These are phyloP conservation scores for Caenorhabditis sulstoni DNA, from an alignment of 2,888 invertebrate genomes.

Conservation along the genomic window DNA sequence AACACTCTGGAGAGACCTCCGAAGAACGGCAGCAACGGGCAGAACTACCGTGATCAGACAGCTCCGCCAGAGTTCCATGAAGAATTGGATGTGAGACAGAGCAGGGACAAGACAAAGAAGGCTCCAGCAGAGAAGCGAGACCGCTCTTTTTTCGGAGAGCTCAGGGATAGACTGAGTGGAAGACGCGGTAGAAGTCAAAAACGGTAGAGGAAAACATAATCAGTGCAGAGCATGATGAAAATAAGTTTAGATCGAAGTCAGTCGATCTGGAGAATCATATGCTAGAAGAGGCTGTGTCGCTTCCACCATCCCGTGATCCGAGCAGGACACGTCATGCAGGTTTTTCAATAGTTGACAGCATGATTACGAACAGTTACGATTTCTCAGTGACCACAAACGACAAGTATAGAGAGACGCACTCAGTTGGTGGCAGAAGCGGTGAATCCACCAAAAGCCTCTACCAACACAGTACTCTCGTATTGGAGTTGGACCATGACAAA, in stretches of 20 bases:
- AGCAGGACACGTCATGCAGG: constrained; percentile 73
- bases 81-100: constrained; percentile 50
- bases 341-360: too few species aligned
- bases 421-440: constrained; percentile 71
- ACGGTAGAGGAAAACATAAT: constrained; percentile 43
- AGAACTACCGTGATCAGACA: constrained; percentile 40
- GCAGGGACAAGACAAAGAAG: constrained; percentile 64
- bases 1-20: constrained; percentile 46
- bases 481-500: constrained; percentile 72
- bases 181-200: constrained; percentile 63
- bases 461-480: constrained; percentile 74
- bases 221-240: too few species aligned
- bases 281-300: constrained; percentile 77
- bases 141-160: constrained; percentile 78
- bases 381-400: constrained; percentile 41
- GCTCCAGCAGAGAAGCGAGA: constrained; percentile 67
- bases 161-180: constrained; percentile 75
- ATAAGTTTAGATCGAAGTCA: constrained; percentile 70
- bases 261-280: constrained; percentile 69
- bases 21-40: constrained; percentile 45
- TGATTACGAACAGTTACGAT: too few species aligned
- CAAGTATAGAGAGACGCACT: constrained; percentile 68
- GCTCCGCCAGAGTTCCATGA: constrained; percentile 59
- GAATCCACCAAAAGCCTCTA: constrained; percentile 74
- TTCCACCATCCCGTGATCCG: constrained; percentile 78